Conservation (phyloP, 2,888 invertebrate genomes). For the Ectropis crepuscularia region DNA sequence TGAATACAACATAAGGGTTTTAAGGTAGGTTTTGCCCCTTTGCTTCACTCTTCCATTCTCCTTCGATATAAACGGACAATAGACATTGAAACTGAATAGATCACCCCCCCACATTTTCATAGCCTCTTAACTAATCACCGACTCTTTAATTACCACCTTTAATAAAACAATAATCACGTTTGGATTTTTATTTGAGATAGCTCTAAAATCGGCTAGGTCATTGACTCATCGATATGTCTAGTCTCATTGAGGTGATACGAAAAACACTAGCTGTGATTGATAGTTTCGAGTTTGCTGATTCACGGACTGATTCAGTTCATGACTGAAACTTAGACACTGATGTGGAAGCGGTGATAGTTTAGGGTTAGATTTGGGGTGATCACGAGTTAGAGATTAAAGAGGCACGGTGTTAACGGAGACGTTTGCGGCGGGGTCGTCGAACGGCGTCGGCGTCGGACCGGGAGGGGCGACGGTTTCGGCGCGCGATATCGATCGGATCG, state of each 20-base stretch:
- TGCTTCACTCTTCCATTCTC: constrained; percentile 4
- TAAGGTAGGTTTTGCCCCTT: constrained; percentile 9
- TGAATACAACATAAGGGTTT: constrained; percentile 10
- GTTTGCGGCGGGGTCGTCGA: constrained; percentile 79
- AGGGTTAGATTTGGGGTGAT: constrained; percentile 16
- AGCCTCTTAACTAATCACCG: constrained; percentile 46
- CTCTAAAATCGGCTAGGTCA: constrained; percentile 14
- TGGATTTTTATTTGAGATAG: constrained; percentile 37
- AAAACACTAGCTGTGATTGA: constrained; percentile 1
- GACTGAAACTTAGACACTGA: constrained; percentile 8
- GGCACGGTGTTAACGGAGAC: constrained; percentile 64
- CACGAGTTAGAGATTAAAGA: constrained; percentile 48
- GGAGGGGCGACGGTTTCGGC: constrained; percentile 82
- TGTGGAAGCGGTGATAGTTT: constrained; percentile 5
- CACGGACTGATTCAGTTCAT: constrained; percentile 2
- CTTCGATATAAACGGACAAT: constrained; percentile 29
- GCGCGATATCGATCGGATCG: constrained; percentile 81
- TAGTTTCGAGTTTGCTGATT: not conserved
- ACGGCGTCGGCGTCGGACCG: constrained; percentile 80
- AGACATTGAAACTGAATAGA: constrained; percentile 41
- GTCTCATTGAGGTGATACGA: not conserved
- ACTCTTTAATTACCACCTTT: constrained; percentile 30
- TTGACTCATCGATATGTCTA: constrained; percentile 9
- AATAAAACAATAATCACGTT: constrained; percentile 42
- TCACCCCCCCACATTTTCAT: constrained; percentile 43